Evolutionary conservation across 2,888 invertebrate species (phyloP).

Genomic region (Caradrina kadenii): DNA sequence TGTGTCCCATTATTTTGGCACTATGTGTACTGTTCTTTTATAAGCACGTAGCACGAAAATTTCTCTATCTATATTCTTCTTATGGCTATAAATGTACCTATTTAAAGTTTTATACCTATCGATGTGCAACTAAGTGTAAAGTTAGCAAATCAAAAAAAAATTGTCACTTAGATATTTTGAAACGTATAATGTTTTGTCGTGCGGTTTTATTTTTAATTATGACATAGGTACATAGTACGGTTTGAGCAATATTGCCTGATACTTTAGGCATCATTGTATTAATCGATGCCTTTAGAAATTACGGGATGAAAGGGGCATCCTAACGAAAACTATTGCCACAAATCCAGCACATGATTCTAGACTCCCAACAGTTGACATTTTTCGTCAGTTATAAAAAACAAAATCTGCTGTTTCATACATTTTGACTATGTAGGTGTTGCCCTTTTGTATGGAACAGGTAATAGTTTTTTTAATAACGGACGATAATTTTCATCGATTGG

Average conservation of each 20-base stretch:
- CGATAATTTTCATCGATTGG: too few relatives aligned
- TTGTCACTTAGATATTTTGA: conserved; percentile 30
- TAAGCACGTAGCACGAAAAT: conserved; percentile 14
- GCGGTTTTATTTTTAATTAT: conserved; percentile 17
- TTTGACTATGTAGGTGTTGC: too few relatives aligned
- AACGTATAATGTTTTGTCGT: conserved; percentile 5
- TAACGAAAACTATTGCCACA: too few relatives aligned
- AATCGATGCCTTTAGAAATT: conserved; percentile 28
- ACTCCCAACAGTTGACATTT: too few relatives aligned
- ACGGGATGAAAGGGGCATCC: too few relatives aligned
- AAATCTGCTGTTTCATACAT: too few relatives aligned
- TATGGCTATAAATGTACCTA: not conserved
- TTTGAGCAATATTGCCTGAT: conserved; percentile 20
- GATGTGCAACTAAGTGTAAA: conserved; percentile 69
- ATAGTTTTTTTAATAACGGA: too few relatives aligned
- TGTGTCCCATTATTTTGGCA: conserved; percentile 46
- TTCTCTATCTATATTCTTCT: conserved; percentile 5
- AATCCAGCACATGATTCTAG: too few relatives aligned
- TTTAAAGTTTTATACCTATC: conserved; percentile 31
- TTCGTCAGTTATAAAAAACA: too few relatives aligned
- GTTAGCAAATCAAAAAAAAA: conserved; percentile 28
- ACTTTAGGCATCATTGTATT: conserved; percentile 19
- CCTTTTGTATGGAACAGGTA: too few relatives aligned
- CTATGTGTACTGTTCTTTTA: conserved; percentile 38
- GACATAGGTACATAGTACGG: not conserved